These are phyloP conservation scores for Limenitis camilla DNA, from an alignment of 2,888 invertebrate genomes.

Conservation along the genomic window DNA sequence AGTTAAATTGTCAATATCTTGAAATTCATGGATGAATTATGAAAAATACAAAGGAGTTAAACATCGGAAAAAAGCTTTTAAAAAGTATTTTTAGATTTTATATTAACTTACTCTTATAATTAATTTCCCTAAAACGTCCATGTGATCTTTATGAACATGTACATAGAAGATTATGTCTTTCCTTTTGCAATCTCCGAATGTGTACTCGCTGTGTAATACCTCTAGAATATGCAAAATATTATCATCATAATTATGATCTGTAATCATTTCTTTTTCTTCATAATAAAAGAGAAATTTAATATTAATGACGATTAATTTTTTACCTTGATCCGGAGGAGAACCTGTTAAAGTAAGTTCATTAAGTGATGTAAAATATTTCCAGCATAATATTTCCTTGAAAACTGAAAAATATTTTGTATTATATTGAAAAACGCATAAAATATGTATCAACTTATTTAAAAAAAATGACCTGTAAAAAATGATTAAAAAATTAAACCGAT, in stretches of 20 bases:
- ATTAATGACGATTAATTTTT: not conserved
- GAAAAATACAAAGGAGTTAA: too few species aligned
- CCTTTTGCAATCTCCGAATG: conserved; percentile 37
- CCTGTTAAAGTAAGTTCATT: conserved; percentile 10
- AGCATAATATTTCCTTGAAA: not conserved
- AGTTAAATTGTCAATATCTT: too few species aligned
- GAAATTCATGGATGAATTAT: too few species aligned
- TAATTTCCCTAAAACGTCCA: conserved; percentile 44
- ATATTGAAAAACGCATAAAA: too few species aligned
- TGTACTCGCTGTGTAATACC: conserved; percentile 42
- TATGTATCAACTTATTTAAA: too few species aligned
- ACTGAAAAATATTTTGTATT: too few species aligned
- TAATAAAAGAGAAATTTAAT: not conserved
- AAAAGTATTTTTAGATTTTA: not conserved
- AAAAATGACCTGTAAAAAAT: too few species aligned
- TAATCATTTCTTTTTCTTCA: too few species aligned
- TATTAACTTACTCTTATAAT: conserved; percentile 43
- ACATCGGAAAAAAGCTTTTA: too few species aligned
- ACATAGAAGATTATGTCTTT: conserved; percentile 30
- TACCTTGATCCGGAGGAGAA: conserved; percentile 12
- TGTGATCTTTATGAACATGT: conserved; percentile 37
- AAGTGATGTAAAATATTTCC: conserved; percentile 16
- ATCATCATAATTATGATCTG: not conserved
- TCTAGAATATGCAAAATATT: conserved; percentile 28
- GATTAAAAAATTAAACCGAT: too few species aligned